Base-by-base conservation (phyloP, 2,888 invertebrate species). In the Lomographa bimaculata region DNA sequence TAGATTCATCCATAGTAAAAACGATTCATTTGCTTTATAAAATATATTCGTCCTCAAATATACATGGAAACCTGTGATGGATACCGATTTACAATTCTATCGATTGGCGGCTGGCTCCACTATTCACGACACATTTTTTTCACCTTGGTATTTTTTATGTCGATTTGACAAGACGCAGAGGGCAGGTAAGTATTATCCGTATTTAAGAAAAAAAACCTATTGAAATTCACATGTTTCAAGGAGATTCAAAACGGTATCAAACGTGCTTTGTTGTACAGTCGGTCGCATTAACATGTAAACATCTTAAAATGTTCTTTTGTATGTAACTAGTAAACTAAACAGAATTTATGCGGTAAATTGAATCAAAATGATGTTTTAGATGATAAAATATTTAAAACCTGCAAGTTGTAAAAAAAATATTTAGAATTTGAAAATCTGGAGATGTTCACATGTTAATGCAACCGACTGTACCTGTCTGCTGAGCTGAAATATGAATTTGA, bases 31-130 rank as follows among this genome's bases (percentile, higher is more conserved):
- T 37, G 27, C 6, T 30, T 39, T 28, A 20, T 35, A 28, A 28
- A 27, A 20, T 4, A 20, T 30, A 57, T 54, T 46, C 54, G 39
- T 47, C 49, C 50, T 56, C 42, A 50, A 50, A 46, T 50, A 74
- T 75, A 79, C n/a, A n/a, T n/a, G n/a, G n/a, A n/a, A n/a, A n/a
- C n/a, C n/a, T n/a, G n/a, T n/a, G n/a, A n/a, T 74, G 67, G 59
- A 71, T 64, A 56, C 32, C 59, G 51, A 79, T 83, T 81, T 83
- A 78, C 75, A 83, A 85, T 81, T 84, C 79, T 78, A 82, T 81
- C 71, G 76, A 79, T 71, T 71, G 26, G 14, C 7, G 21, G 32
- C 30, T 14, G 35, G 40, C 62, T 57, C 60, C 64, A 51, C 60
- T 60, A 78, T 80, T 66, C 78, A 66, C 68, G 70, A 73, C 64